Base-by-base conservation (phyloP, 2,888 invertebrate species). In the Tiliacea aurago region DNA sequence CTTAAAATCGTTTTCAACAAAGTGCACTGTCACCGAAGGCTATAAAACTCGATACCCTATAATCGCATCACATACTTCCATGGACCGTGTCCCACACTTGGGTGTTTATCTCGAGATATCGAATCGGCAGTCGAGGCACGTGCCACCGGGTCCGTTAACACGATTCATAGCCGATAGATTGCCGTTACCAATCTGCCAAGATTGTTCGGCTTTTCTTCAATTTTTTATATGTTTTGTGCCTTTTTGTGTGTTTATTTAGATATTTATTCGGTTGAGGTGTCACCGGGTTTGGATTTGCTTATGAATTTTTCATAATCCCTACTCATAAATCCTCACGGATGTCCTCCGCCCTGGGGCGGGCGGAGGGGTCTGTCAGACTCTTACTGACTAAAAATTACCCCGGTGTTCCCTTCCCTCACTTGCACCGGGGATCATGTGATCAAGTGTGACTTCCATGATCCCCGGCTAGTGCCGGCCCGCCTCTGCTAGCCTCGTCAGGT, bases 131-230 rank as follows among this genome's bases (percentile, higher is more conserved):
- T 23, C 86, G 15, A 61, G 33, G 68, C 86, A 86, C 86, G 86
- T 85, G 23, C 43, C 13, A 15, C 13, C 51, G 70, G 74, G 68
- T 78, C 75, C 80, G 73, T 83, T 85, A 83, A 80, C 71, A 80
- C 76, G 78, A 86, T 81, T 78, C 82, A 87, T 88, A 62, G 84
- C 73, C 66, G 23, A 80, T 78, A 84, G 70, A 81, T 76, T 74
- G 76, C 79, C 72, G 72, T 80, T 78, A 81, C 74, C 82, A 86
- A 85, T 84, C 80, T 76, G 65, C 70, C 63, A 59, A 66, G 77
- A 84, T 85, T 76, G 64, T 71, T 73, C 20, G 23, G 28, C 33
- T 33, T 23, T 51, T 80, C 65, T 73, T 58, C 33, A 28, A 65
- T 75, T 73, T 83, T 79, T 49, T 15, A 78, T 76, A 53, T 56